Conservation (phyloP, 2,797 vertebrate species). For the Decapterus maruadsi region DNA sequence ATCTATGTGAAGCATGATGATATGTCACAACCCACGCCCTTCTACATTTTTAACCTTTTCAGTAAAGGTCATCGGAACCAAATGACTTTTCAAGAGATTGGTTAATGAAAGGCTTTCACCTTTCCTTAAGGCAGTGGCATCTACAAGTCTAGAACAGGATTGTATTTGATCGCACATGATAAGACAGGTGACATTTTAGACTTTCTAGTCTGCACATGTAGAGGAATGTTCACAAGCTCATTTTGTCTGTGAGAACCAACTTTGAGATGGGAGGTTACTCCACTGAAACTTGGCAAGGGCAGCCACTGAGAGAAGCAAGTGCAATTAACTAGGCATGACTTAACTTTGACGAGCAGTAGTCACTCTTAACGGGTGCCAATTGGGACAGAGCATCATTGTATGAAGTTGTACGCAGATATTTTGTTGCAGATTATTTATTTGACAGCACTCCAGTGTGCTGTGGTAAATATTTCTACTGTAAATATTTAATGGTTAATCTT, state of each 20-base stretch:
- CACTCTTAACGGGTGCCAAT: not conserved
- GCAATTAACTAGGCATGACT: slow-evolving; percentile 30
- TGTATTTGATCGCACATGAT: slow-evolving; percentile 49
- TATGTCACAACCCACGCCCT: not conserved
- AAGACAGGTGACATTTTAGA: slow-evolving; percentile 48
- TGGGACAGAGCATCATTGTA: not conserved
- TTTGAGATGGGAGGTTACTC: slow-evolving; percentile 54
- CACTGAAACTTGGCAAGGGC: slow-evolving; percentile 74
- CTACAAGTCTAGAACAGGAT: slow-evolving; percentile 14
- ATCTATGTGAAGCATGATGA: not conserved
- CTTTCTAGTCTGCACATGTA: slow-evolving; percentile 64
- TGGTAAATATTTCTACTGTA: not conserved
- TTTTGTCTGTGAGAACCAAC: slow-evolving; percentile 72
- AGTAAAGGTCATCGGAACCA: not conserved
- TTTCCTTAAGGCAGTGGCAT: slow-evolving; percentile 19
- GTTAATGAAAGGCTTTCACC: not conserved
- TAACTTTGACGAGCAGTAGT: not conserved
- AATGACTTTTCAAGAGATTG: not conserved
- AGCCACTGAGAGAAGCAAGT: slow-evolving; percentile 20
- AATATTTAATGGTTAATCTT: not conserved
- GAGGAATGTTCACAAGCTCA: slow-evolving; percentile 67
- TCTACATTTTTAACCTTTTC: slow-evolving; percentile 8
- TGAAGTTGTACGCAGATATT: not conserved
- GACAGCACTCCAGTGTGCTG: not conserved
- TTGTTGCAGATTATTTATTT: not conserved